phyloP scores from a whole-genome alignment of 2,888 invertebrate species.

The Coelinius sp. region DNA sequence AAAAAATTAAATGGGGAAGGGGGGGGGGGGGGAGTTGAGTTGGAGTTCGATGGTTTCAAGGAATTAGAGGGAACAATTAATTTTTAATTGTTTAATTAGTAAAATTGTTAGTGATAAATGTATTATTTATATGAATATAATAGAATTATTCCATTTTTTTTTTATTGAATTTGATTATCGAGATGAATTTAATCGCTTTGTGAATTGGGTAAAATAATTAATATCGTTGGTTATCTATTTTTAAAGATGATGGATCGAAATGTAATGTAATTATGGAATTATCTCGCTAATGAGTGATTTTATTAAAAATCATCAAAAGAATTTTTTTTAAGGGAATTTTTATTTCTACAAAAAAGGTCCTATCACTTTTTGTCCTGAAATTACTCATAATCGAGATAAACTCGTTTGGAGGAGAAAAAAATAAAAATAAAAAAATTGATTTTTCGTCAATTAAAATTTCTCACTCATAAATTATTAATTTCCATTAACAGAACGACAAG shows the following conservation, averaged over 20 bases:
- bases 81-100: neutral
- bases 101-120: neutral
- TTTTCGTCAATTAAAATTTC: too few relatives aligned
- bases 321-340: neutral
- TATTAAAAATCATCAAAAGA: neutral
- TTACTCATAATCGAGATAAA: neutral
- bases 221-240: too few relatives aligned
- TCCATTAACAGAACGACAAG: neutral
- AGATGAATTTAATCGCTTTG: too few relatives aligned
- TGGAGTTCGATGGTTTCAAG: neutral
- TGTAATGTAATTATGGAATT: neutral
- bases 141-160: too few relatives aligned
- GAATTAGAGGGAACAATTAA: neutral
- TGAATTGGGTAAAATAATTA: too few relatives aligned
- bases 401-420: neutral
- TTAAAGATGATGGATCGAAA: too few relatives aligned
- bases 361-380: neutral
- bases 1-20: too few relatives aligned
- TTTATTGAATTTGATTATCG: too few relatives aligned
- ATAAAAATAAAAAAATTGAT: too few relatives aligned
- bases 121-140: too few relatives aligned
- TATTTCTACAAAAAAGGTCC: too few relatives aligned
- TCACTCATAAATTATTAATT: neutral
- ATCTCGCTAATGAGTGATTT: neutral
- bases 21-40: too few relatives aligned